Conservation (phyloP, 2,113 vertebrate species). For the Perca schrenkii region DNA sequence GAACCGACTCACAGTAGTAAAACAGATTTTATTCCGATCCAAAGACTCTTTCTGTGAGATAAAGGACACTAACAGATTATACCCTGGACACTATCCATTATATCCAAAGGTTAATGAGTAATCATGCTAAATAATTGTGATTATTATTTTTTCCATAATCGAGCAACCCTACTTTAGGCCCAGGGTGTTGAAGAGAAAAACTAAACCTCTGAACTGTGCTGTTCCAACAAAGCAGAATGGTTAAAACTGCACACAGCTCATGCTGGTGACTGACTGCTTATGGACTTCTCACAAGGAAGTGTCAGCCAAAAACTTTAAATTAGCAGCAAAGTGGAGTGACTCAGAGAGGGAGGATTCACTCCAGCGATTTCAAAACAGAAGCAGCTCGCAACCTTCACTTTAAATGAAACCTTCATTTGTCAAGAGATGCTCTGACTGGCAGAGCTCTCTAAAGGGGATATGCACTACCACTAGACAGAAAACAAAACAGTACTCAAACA, state of each 20-base stretch:
- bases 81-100: too few species aligned
- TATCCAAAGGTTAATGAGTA: too few species aligned
- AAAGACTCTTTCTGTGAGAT: too few species aligned
- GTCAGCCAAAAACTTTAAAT: constrained; percentile 57
- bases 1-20: too few species aligned
- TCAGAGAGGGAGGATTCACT: constrained; percentile 24
- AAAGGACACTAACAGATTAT: too few species aligned
- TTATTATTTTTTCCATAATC: too few species aligned
- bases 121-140: too few species aligned
- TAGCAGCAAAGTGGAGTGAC: constrained; percentile 43
- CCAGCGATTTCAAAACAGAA: constrained; percentile 61
- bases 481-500: background rate
- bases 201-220: background rate
- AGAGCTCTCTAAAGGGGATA: constrained; percentile 24
- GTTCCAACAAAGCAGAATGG: constrained; percentile 5
- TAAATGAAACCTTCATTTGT: constrained; percentile 58
- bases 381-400: constrained; percentile 55
- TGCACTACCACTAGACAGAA: background rate
- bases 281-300: constrained; percentile 38
- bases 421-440: constrained; percentile 49
- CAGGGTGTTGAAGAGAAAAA: background rate
- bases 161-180: too few species aligned
- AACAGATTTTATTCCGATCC: too few species aligned
- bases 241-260: constrained; percentile 10
- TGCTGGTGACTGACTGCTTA: constrained; percentile 41